Percentiles rank a stretch among this genome's conserved stretches.
Evolutionary conservation across 2,888 invertebrate species (phyloP).

Genomic region (Heteromurus nitidus): DNA sequence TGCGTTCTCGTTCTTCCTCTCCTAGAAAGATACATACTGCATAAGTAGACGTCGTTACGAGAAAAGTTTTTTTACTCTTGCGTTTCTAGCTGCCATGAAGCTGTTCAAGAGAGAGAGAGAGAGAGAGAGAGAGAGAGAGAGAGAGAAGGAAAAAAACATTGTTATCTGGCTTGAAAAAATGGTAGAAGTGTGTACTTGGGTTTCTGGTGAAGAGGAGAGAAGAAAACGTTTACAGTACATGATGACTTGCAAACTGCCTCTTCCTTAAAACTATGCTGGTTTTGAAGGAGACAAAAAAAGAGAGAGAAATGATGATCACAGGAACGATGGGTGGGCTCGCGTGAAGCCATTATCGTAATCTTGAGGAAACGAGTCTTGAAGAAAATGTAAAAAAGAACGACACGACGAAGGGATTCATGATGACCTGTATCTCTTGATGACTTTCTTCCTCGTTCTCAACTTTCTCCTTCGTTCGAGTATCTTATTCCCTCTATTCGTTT

Average conservation of each 20-base stretch:
- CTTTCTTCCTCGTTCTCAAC: conserved; percentile 8
- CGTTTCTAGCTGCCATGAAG: neutral
- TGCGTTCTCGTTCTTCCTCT: no score
- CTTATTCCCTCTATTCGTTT: no score
- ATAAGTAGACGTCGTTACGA: no score
- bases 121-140: no score
- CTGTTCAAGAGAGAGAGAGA: no score
- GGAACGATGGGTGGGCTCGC: conserved; percentile 43
- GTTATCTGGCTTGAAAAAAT: neutral
- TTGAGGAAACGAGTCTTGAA: conserved; percentile 26
- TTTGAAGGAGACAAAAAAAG: conserved; percentile 1
- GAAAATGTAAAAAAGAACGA: conserved; percentile 11
- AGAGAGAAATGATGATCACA: conserved; percentile 48
- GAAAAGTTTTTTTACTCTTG: neutral
- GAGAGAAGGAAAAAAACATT: neutral
- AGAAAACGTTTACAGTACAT: neutral
- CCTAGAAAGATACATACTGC: no score
- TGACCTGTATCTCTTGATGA: conserved; percentile 44
- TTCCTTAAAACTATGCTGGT: neutral
- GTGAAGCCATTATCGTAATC: conserved; percentile 41
- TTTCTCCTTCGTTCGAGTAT: neutral
- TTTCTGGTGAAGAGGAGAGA: neutral
- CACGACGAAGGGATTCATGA: conserved; percentile 3
- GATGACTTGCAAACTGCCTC: conserved; percentile 10
- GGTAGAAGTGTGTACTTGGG: neutral